Evolutionary conservation across 2,113 vertebrate genomes (phyloP), one percentile per base, ranked within the genome.

Genomic region (Cynoglossus semilaevis): DNA sequence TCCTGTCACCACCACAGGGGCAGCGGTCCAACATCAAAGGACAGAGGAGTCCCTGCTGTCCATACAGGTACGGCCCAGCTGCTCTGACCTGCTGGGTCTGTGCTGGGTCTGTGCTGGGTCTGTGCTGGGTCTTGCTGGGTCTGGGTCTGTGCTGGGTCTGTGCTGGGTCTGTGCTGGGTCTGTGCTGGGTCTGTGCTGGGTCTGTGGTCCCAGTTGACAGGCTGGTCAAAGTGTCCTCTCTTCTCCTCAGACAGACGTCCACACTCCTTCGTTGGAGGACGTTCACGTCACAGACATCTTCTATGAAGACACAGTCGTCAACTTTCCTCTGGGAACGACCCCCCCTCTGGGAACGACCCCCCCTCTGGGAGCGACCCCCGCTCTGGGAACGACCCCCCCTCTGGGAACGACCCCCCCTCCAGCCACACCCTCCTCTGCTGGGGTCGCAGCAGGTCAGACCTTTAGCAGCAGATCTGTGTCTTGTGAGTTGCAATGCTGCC

Each of bases 201-300:
- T 40, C 17, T 43, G n/a, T 40, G 1, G 17, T 50, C 7, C n/a
- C n/a, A n/a, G n/a, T 11, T 49, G 77, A 79, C 47, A 43, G 76
- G 78, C n/a, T 4, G 19, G 18, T 18, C 80, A 60, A 60, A 65
- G 44, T 14, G 58, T n/a, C 55, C 36, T 42, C 56, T 66, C 61
- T 0, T 60, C 69, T 57, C 12, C 67, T 4, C 51, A 49, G 60
- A 40, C 56, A 1, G 78, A 84, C 1, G 49, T 71, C 15, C 63
- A 43, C 67, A 60, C 68, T 10, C 63, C 67, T 40, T 67, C 82
- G 8, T 48, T 49, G n/a, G 79, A 82, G 49, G 72, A 79, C 48
- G 58, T 78, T 29, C 54, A 81, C 14, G 77, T 88, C 65, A 86
- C 89, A 9, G 86, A 90, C 5, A 12, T 86, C 68, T 88, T 87